Percentiles rank a stretch among this genome's conserved stretches.
Evolutionary conservation across 1,140 invertebrate species (phyloP).

Genomic region (Drosophila oshimai): DNA sequence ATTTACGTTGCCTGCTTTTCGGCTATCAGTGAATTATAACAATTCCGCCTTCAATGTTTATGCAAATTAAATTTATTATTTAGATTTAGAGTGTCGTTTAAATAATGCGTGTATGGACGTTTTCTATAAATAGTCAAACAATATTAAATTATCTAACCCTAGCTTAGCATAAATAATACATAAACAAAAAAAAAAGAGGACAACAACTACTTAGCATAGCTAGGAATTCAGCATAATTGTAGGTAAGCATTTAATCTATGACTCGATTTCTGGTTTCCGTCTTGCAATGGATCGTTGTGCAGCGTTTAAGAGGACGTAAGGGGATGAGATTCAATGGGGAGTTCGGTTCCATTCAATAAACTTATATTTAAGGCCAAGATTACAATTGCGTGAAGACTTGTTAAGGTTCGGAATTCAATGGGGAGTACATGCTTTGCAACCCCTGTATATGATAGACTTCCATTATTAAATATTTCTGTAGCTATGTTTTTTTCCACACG

Average conservation of each 20-base stretch:
- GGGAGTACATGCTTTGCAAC: no score
- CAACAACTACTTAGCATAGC: constrained; percentile 26
- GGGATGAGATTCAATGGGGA: constrained; percentile 9
- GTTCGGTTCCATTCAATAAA: no score
- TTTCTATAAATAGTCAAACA: constrained; percentile 71
- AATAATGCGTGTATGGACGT: constrained; percentile 41
- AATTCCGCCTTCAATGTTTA: constrained; percentile 13
- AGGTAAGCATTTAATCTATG: constrained; percentile 50
- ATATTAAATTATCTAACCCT: constrained; percentile 7
- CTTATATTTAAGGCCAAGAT: no score
- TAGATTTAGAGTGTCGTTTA: constrained; percentile 52
- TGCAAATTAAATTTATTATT: constrained; percentile 54
- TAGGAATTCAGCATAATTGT: constrained; percentile 28
- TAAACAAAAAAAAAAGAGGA: constrained; percentile 20
- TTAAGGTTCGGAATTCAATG: no score
- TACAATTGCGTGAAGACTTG: no score
- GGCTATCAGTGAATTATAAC: constrained; percentile 25
- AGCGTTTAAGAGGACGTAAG: background rate
- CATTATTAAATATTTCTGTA: no score
- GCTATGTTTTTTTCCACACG: no score
- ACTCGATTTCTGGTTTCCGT: constrained; percentile 57
- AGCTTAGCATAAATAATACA: constrained; percentile 14
- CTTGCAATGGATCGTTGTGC: constrained; percentile 30
- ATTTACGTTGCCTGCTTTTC: constrained; percentile 57
- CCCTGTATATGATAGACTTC: no score